A percentile compares a stretch with the other conserved stretches of the same genome.
These are phyloP conservation scores for Synergus laeviventris DNA, from an alignment of 2,888 invertebrate species.

Conservation along the genomic window DNA sequence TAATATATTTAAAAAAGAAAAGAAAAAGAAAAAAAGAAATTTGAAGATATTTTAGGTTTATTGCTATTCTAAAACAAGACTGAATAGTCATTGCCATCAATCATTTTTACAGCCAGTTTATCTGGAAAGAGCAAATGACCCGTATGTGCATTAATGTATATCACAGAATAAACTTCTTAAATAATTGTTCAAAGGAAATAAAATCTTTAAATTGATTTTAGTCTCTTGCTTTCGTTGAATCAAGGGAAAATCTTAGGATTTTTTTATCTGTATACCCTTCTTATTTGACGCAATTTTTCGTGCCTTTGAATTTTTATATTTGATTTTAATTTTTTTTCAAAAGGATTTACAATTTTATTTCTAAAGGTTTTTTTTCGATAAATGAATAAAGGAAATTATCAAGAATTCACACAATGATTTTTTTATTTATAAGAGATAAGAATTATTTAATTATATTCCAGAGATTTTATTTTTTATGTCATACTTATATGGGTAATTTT, in stretches of 20 bases:
- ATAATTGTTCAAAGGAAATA: conserved; percentile 35
- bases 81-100: conserved; percentile 38
- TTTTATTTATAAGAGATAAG: neutral
- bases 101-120: conserved; percentile 38
- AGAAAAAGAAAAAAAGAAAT: conserved; percentile 13
- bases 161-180: conserved; percentile 32
- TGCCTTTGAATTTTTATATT: neutral
- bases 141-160: conserved; percentile 37
- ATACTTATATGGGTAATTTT: too few species aligned
- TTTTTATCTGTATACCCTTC: neutral
- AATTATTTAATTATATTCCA: neutral
- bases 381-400: neutral
- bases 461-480: neutral
- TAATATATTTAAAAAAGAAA: conserved; percentile 26
- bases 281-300: neutral
- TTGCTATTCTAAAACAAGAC: conserved; percentile 35
- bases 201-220: conserved; percentile 31
- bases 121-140: conserved; percentile 36
- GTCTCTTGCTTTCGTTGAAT: conserved; percentile 13
- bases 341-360: neutral
- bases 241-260: neutral
- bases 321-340: neutral
- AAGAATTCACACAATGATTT: neutral
- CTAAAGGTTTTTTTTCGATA: neutral
- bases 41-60: conserved; percentile 27